Conservation (phyloP, 30 jellyfish, hydroid and myxozoan species). For the Clytia hemisphaerica region DNA sequence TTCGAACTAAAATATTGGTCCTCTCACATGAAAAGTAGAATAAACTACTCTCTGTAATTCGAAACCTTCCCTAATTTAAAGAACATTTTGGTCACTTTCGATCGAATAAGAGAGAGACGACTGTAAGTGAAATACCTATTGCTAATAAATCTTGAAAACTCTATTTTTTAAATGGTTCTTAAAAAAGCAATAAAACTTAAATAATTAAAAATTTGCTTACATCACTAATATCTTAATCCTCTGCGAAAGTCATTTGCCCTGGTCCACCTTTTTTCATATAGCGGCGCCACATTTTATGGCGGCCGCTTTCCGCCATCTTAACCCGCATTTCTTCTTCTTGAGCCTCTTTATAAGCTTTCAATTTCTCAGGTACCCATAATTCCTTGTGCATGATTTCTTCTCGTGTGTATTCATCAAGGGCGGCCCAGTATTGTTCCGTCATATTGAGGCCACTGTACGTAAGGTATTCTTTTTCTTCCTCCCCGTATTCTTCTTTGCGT, state of each 20-base stretch:
- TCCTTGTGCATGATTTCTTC: conserved; percentile 52
- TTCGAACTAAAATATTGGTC: no score
- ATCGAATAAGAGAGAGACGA: no score
- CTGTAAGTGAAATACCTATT: no score
- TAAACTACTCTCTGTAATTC: no score
- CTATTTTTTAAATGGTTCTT: no score
- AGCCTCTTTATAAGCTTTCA: conserved; percentile 61
- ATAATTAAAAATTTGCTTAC: no score
- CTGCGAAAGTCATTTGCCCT: conserved; percentile 88
- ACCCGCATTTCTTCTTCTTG: conserved; percentile 81
- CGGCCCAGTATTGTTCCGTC: conserved; percentile 85
- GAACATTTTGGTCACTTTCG: no score
- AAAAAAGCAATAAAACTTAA: no score
- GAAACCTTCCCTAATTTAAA: no score
- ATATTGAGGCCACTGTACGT: conserved; percentile 64
- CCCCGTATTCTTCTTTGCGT: conserved; percentile 63
- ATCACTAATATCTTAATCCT: conserved; percentile 69
- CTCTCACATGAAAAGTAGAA: no score
- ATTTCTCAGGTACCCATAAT: conserved; percentile 71
- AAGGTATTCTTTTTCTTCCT: conserved; percentile 70
- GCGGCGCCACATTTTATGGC: conserved; percentile 95
- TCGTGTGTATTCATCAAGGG: conserved; percentile 59
- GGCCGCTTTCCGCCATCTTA: conserved; percentile 83
- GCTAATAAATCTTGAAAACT: no score
- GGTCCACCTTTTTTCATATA: conserved; percentile 93